Base-by-base conservation (phyloP, 2,797 vertebrate species). In the Fistularia tabacaria region DNA sequence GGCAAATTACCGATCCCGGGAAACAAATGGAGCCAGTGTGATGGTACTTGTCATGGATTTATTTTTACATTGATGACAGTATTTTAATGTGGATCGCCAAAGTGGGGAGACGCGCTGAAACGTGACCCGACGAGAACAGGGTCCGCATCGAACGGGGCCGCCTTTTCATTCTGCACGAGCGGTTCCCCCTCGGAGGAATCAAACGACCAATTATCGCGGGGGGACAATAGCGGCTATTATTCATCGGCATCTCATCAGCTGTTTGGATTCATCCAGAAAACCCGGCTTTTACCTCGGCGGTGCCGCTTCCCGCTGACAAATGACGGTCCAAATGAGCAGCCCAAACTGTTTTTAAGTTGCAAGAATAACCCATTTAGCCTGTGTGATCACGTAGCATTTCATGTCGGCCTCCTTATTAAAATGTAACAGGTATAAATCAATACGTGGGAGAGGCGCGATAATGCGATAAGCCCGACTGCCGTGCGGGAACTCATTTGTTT, bases 391-490 rank as follows among this genome's bases (percentile, higher is more conserved):
- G 52, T 44, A 47, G 47, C 68, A 57, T 61, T 63, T 63, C 9
- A 11, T 74, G 77, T 74, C 74, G 60, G 58, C 51, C 51, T 51
- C 50, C 72, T 77, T 69, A 82, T 80, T 82, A 64, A 84, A 84
- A 82, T 70, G 77, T 71, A 83, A 77, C 59, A 14, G 54, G 66
- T 74, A 69, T 59, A 77, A 85, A 89, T 90, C 85, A 78, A 89
- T 88, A 86, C 39, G 44, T 69, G 72, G 82, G 81, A 81, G 76
- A 78, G 81, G 69, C 79, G 64, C 79, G 71, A 77, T 88, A 84
- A 89, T 85, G 83, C 84, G 85, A 87, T 90, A 88, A 90, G 89
- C 88, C 86, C 25, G 55, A 79, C 79, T 73, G 85, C 79, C 82
- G 71, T 75, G 69, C 77, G 73, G 81, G 79, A 86, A 70, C 86